Percentiles rank a stretch among this genome's conserved stretches.
Conservation (phyloP, 2,888 invertebrate species). For the Ennomos fuscantarius region DNA sequence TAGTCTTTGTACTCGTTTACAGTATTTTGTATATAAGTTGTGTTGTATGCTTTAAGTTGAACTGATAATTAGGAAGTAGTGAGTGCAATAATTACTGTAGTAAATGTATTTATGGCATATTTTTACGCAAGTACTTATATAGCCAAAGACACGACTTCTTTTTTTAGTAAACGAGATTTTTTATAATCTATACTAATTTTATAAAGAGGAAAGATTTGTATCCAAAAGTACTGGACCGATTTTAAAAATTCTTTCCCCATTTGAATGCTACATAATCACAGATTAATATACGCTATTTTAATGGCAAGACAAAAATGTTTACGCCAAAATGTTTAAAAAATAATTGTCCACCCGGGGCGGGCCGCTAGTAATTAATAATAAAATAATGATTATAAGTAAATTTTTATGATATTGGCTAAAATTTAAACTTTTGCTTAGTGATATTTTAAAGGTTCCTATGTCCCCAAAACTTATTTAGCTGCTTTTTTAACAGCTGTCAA, state of each 20-base stretch:
- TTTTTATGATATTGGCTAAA: slow-evolving; percentile 11
- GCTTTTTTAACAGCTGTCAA: slow-evolving; percentile 45
- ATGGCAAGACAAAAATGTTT: too few species aligned
- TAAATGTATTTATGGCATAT: neutral
- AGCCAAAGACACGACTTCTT: slow-evolving; percentile 8
- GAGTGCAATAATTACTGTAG: slow-evolving; percentile 16
- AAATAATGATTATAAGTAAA: too few species aligned
- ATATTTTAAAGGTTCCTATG: neutral
- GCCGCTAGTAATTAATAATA: too few species aligned
- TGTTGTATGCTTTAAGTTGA: slow-evolving; percentile 16
- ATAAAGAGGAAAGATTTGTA: too few species aligned
- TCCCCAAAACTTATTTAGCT: slow-evolving; percentile 17
- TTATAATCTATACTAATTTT: too few species aligned
- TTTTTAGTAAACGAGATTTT: too few species aligned
- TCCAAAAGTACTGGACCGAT: too few species aligned
- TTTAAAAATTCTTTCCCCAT: too few species aligned
- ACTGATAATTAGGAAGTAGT: slow-evolving; percentile 4
- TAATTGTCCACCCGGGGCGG: too few species aligned
- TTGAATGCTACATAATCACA: too few species aligned
- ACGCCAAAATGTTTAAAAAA: too few species aligned
- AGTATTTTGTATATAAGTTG: slow-evolving; percentile 6
- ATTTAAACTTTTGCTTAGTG: neutral
- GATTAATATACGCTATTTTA: too few species aligned
- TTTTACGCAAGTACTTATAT: neutral
- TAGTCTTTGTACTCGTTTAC: slow-evolving; percentile 19